A percentile compares a stretch with the other conserved stretches of the same genome.
Evolutionary conservation across 2,797 vertebrate genomes (phyloP).

Genomic region (Megaceryle alcyon): DNA sequence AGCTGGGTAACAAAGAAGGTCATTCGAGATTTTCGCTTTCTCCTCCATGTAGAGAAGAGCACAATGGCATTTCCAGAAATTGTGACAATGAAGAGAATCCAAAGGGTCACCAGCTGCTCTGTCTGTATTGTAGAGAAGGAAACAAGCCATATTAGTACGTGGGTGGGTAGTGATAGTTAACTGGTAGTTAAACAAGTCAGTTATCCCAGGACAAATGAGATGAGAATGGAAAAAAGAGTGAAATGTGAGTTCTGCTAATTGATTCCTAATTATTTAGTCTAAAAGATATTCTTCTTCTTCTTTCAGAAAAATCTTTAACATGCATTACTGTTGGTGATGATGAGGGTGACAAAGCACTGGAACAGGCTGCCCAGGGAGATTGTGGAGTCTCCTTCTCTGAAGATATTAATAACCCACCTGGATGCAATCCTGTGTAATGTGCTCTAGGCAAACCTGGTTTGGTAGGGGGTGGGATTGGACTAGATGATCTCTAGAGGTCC

Average conservation of each 20-base stretch:
- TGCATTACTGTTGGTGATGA: neutral
- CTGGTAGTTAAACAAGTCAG: neutral
- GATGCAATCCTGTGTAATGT: too few species aligned
- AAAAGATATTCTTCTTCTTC: neutral
- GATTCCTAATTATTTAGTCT: neutral
- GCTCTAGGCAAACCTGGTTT: too few species aligned
- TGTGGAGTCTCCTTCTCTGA: too few species aligned
- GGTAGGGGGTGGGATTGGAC: too few species aligned
- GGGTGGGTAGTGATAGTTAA: too few species aligned
- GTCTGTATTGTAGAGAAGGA: conserved; percentile 66
- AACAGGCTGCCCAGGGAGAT: too few species aligned
- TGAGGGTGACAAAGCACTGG: too few species aligned
- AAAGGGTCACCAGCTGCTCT: conserved; percentile 81
- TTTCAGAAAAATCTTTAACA: neutral
- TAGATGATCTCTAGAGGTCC: too few species aligned
- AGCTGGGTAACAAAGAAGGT: conserved; percentile 82
- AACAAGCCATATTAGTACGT: neutral
- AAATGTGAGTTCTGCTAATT: neutral
- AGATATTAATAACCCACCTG: too few species aligned
- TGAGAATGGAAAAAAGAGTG: neutral
- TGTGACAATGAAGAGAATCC: conserved; percentile 80
- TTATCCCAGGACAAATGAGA: neutral
- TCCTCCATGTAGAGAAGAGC: conserved; percentile 77
- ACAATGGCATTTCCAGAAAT: conserved; percentile 76
- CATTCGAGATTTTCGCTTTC: conserved; percentile 81